Base-by-base conservation (phyloP, 2,113 vertebrate species). In the Kobus ellipsiprymnus region DNA sequence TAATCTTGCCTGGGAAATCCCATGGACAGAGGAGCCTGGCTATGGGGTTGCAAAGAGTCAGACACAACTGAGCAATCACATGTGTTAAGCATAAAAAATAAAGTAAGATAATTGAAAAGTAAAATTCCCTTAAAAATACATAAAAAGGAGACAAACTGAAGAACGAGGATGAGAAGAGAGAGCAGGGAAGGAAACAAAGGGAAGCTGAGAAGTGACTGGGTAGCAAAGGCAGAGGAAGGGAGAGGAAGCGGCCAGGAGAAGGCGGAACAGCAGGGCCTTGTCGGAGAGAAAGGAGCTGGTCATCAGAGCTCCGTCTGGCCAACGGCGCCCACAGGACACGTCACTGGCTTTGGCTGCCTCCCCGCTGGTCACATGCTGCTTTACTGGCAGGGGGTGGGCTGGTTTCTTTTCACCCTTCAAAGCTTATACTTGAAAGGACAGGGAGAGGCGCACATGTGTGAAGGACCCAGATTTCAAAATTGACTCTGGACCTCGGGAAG, bases 301-400 rank as follows among this genome's bases (percentile, higher is more conserved):
- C n/a, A 23, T 1, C 4, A 2, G 6, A 27, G 60, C 8, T 59
- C 15, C 33, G 15, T 16, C 21, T 1, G 10, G 81, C 48, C 15
- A 5, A 27, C 0, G 1, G n/a, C 6, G 3, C 19, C 81, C 12
- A 30, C 0, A 15, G 30, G 8, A 54, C 54, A 9, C 6, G 40
- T 5, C 27, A 1, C 62, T 17, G 30, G 27, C 57, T 74, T 25
- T 2, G 11, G 29, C 52, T 62, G 25, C 78, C 67, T 82, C 44
- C 23, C 13, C 3, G 23, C 50, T 33, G 40, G 46, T 74, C 48
- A 87, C 25, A 50, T 3, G 25, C 2, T 29, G 71, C 74, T 87
- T 36, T 33, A 12, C 55, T 1, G 4, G 27, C 10, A 33, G 90
- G 86, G 25, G 36, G 4, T 48, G 10, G 33, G n/a, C 23, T 36